Evolutionary conservation across 2,797 vertebrate species (phyloP).

Genomic region (Cuculus canorus): DNA sequence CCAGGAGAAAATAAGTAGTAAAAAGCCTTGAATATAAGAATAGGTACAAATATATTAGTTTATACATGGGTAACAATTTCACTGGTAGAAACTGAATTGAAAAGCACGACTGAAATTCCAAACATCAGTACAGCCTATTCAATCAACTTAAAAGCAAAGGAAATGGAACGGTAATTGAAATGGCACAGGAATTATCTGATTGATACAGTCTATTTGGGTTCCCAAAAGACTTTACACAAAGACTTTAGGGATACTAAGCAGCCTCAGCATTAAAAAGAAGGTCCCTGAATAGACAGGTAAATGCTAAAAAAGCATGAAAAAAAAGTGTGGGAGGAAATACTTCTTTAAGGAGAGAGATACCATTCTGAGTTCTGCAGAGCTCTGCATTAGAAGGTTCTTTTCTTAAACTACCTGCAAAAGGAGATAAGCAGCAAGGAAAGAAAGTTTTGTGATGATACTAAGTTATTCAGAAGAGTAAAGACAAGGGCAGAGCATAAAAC

Average conservation of each 20-base stretch:
- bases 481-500: not conserved
- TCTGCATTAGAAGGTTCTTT: not conserved
- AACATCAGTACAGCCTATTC: not conserved
- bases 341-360: not conserved
- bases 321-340: not conserved
- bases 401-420: not conserved
- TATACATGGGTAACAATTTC: not conserved
- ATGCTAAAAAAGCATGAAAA: not conserved
- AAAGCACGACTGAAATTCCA: not conserved
- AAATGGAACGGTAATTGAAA: conserved; percentile 29
- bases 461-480: not conserved
- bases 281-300: not conserved
- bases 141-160: conserved; percentile 1
- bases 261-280: not conserved
- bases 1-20: not conserved
- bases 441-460: not conserved
- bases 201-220: not conserved
- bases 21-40: not conserved
- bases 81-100: not conserved
- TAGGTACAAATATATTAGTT: not conserved
- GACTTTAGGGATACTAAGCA: not conserved
- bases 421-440: not conserved
- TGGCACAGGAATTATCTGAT: not conserved
- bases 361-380: not conserved
- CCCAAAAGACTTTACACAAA: not conserved